Conservation (phyloP, 2,888 invertebrate genomes). For the Thymelicus sylvestris region DNA sequence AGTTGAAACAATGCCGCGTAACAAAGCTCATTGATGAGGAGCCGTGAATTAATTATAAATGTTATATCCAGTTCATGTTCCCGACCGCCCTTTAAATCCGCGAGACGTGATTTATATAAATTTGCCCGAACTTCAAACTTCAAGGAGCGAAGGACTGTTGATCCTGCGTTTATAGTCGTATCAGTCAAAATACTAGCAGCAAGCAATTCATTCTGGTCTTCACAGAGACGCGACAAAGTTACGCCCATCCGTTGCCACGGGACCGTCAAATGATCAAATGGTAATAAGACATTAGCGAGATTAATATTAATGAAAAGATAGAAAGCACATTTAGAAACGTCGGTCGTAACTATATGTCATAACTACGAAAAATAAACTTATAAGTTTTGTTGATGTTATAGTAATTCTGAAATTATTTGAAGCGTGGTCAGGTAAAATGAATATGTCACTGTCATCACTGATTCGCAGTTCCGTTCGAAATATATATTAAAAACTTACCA, state of each 20-base stretch:
- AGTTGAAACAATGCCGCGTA: constrained; percentile 53
- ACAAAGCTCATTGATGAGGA: constrained; percentile 54
- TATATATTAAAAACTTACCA: constrained; percentile 10
- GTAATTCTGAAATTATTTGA: constrained; percentile 5
- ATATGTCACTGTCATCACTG: constrained; percentile 25
- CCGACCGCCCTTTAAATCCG: constrained; percentile 17
- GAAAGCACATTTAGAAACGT: background rate
- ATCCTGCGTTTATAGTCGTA: constrained; percentile 30
- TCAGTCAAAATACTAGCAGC: constrained; percentile 29
- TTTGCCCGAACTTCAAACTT: constrained; percentile 29
- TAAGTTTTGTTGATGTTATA: constrained; percentile 8
- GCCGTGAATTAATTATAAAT: constrained; percentile 60
- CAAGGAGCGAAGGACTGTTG: constrained; percentile 20
- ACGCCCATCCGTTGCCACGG: constrained; percentile 5
- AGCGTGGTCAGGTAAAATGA: constrained; percentile 18
- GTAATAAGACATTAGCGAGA: constrained; percentile 25
- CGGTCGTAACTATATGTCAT: background rate
- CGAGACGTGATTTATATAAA: constrained; percentile 33
- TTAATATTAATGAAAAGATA: constrained; percentile 6
- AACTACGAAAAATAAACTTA: constrained; percentile 10
- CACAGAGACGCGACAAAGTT: constrained; percentile 20
- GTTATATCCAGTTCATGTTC: constrained; percentile 35
- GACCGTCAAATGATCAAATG: constrained; percentile 17
- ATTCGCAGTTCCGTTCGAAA: constrained; percentile 24
- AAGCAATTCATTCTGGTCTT: constrained; percentile 32